Evolutionary conservation across 1,140 invertebrate genomes (phyloP).

Genomic region (Ceratitis capitata): DNA sequence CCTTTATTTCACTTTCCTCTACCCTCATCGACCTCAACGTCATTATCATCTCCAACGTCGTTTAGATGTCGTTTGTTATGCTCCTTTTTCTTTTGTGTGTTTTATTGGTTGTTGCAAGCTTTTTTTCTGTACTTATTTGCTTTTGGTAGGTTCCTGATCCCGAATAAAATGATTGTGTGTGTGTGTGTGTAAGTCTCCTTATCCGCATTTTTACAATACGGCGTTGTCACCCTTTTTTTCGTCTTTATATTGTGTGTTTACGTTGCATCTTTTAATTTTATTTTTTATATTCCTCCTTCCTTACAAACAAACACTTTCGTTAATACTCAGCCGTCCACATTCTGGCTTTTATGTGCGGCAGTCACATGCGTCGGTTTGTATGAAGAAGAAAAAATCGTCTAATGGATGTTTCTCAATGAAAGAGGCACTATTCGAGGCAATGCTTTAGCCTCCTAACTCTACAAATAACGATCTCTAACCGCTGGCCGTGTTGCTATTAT

Average conservation of each 20-base stretch:
- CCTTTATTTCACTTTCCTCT: not conserved
- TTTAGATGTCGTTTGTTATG: not conserved
- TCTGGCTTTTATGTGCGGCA: too few relatives aligned
- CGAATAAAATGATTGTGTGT: too few relatives aligned
- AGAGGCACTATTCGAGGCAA: too few relatives aligned
- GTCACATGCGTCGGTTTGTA: too few relatives aligned
- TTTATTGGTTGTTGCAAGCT: not conserved
- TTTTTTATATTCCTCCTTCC: not conserved
- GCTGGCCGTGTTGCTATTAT: not conserved
- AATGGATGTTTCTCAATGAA: not conserved
- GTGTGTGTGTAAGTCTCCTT: not conserved
- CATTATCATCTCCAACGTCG: constrained; percentile 9
- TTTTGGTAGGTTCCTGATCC: not conserved
- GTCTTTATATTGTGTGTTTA: not conserved
- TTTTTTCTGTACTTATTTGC: too few relatives aligned
- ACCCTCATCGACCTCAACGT: not conserved
- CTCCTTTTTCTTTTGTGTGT: too few relatives aligned
- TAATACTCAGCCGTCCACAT: not conserved
- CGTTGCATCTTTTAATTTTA: not conserved
- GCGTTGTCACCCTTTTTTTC: not conserved
- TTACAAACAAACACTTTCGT: not conserved
- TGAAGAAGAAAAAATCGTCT: not conserved
- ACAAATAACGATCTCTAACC: not conserved
- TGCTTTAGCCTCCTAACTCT: not conserved
- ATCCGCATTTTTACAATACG: not conserved